A percentile compares a stretch with the other conserved stretches of the same genome.
Conservation (phyloP, 2,797 vertebrate genomes). For the Lagorchestes hirsutus region DNA sequence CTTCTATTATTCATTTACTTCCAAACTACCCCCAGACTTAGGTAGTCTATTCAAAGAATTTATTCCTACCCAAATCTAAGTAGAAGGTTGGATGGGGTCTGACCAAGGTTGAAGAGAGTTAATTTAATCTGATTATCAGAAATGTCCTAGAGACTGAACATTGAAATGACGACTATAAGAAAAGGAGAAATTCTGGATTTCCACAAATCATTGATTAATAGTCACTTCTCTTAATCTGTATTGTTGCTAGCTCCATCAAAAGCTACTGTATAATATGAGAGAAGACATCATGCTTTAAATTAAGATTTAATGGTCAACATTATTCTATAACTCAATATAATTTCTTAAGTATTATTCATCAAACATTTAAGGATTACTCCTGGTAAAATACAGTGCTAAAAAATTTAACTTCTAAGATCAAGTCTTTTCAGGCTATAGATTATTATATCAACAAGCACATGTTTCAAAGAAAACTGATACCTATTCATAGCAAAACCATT, state of each 20-base stretch:
- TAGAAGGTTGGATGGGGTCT: too few relatives aligned
- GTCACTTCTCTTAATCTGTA: not conserved
- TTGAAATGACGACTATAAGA: too few relatives aligned
- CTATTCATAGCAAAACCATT: not conserved
- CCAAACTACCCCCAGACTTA: too few relatives aligned
- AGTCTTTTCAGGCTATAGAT: constrained; percentile 43
- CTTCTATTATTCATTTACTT: too few relatives aligned
- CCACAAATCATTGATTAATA: too few relatives aligned
- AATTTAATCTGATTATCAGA: too few relatives aligned
- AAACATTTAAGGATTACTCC: not conserved
- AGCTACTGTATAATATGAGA: not conserved
- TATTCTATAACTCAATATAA: not conserved
- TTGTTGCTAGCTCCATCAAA: not conserved
- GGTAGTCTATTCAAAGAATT: too few relatives aligned
- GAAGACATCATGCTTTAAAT: not conserved
- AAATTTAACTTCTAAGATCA: not conserved
- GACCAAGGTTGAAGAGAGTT: too few relatives aligned
- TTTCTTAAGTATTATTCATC: not conserved
- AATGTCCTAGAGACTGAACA: too few relatives aligned
- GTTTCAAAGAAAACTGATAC: constrained; percentile 28
- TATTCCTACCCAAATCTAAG: too few relatives aligned
- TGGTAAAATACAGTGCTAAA: not conserved
- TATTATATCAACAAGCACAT: not conserved
- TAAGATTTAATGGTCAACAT: not conserved
- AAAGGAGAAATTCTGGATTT: too few relatives aligned